phyloP scores from a whole-genome alignment of 2,797 vertebrate species.

The Carcharodon carcharias region DNA sequence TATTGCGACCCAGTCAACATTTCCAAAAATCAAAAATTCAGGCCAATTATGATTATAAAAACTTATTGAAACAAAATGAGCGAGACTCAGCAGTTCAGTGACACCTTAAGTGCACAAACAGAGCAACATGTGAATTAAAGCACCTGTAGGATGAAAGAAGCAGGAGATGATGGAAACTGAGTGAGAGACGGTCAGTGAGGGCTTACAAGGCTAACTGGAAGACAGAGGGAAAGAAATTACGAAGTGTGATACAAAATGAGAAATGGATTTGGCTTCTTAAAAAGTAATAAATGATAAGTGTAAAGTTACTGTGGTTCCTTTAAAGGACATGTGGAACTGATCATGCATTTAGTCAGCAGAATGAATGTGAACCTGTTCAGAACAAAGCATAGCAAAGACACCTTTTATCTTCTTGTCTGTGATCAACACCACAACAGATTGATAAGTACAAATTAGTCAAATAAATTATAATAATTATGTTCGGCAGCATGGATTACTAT shows the following conservation, averaged over 20 bases:
- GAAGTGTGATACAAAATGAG: neutral
- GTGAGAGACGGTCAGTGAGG: neutral
- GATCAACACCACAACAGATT: neutral
- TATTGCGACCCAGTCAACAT: neutral
- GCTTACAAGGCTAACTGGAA: neutral
- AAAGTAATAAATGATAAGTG: neutral
- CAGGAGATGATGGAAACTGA: neutral
- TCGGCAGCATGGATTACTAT: neutral
- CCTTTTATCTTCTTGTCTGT: neutral
- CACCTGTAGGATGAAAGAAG: neutral
- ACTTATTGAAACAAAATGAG: neutral
- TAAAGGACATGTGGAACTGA: neutral
- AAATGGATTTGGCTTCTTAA: slow-evolving; percentile 9
- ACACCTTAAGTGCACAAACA: neutral
- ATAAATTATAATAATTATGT: neutral
- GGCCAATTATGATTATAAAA: neutral
- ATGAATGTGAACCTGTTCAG: neutral
- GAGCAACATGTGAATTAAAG: neutral
- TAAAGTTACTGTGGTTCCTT: neutral
- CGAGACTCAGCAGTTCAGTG: neutral
- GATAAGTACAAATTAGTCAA: slow-evolving; percentile 5
- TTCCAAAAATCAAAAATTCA: neutral
- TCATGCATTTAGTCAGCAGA: neutral
- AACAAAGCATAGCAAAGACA: neutral
- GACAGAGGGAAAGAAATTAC: neutral